A percentile compares a stretch with the other conserved stretches of the same genome.
Conservation (phyloP, 2,113 vertebrate genomes). For the Oplegnathus fasciatus region DNA sequence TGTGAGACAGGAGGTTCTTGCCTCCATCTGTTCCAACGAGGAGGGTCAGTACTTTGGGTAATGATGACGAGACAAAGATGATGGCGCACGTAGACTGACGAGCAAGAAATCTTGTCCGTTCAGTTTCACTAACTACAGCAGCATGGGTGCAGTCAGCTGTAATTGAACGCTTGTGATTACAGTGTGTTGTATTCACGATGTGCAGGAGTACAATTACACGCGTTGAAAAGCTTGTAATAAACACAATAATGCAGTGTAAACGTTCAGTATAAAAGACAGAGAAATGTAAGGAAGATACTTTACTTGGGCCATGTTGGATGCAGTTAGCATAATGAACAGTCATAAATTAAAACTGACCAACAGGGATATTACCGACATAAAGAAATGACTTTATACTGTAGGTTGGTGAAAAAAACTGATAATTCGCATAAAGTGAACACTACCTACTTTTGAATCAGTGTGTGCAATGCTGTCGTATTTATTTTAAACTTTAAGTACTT, state of each 20-base stretch:
- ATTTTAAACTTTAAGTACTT: background rate
- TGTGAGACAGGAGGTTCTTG: slow-evolving; percentile 12
- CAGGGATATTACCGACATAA: background rate
- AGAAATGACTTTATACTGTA: no score
- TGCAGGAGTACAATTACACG: background rate
- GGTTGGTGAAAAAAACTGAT: background rate
- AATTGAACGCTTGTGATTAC: background rate
- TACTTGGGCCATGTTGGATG: background rate
- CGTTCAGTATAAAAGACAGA: background rate
- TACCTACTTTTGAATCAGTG: background rate
- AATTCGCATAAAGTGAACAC: background rate
- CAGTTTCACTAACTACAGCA: slow-evolving; percentile 16
- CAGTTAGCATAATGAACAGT: background rate
- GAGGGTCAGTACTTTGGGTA: slow-evolving; percentile 48
- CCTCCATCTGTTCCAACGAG: slow-evolving; percentile 52
- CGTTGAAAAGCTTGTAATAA: background rate
- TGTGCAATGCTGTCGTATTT: background rate
- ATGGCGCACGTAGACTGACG: slow-evolving; percentile 33
- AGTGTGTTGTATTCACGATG: background rate
- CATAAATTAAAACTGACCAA: background rate
- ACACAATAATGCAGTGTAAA: background rate
- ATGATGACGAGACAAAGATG: slow-evolving; percentile 33
- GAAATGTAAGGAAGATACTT: no score
- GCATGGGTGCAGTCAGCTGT: background rate
- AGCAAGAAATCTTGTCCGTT: slow-evolving; percentile 15